Conservation (phyloP, 2,113 vertebrate genomes). For the Planiliza haematocheilus region DNA sequence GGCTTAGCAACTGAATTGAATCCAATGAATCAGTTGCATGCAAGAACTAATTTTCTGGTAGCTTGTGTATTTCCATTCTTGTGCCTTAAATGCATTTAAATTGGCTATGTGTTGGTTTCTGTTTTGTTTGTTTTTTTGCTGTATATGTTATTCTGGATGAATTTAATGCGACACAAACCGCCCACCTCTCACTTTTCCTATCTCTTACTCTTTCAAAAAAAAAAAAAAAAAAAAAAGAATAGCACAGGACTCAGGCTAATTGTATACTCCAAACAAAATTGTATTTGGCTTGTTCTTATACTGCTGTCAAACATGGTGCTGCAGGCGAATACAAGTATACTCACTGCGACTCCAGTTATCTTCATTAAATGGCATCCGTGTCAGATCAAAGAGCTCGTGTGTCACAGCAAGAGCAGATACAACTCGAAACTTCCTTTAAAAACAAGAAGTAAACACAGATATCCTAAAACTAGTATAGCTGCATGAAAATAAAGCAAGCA, state of each 20-base stretch:
- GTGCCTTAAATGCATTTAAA: constrained; percentile 11
- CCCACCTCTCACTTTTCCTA: not conserved
- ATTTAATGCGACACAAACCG: not conserved
- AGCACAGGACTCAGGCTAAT: constrained; percentile 52
- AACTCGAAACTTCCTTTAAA: constrained; percentile 59
- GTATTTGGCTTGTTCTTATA: constrained; percentile 55
- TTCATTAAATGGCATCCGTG: constrained; percentile 72
- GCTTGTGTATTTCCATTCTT: constrained; percentile 40
- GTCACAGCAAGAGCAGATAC: constrained; percentile 49
- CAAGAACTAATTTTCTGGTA: constrained; percentile 51
- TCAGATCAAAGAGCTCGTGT: constrained; percentile 70
- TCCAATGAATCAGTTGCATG: constrained; percentile 29
- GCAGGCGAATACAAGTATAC: constrained; percentile 70
- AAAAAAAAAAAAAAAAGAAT: constrained; percentile 15
- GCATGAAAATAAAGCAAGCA: constrained; percentile 56
- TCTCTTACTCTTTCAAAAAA: not conserved
- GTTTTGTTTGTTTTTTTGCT: constrained; percentile 16
- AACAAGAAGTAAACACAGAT: constrained; percentile 60
- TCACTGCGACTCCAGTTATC: constrained; percentile 65
- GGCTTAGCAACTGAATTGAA: constrained; percentile 46
- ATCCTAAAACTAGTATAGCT: constrained; percentile 41
- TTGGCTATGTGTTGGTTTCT: no score
- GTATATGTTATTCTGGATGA: not conserved
- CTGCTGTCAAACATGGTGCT: constrained; percentile 73
- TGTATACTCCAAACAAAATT: constrained; percentile 65